Evolutionary conservation across 2,797 vertebrate genomes (phyloP).

Genomic region (Poliocrania exsul): DNA sequence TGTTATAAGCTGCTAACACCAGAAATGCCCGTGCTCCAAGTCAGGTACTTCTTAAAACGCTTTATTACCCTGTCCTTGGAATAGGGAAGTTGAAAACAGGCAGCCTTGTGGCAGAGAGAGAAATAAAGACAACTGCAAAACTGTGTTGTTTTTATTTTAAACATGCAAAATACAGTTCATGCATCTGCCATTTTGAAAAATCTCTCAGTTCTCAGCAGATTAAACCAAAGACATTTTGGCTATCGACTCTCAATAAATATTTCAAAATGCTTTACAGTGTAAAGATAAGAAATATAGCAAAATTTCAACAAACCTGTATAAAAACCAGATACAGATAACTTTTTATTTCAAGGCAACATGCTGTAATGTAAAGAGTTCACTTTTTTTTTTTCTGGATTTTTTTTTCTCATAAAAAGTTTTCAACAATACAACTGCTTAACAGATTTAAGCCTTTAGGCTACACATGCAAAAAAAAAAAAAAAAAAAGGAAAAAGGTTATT

Average conservation of each 20-base stretch:
- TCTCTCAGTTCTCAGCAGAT: slow-evolving; percentile 78
- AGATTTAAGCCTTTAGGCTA: slow-evolving; percentile 80
- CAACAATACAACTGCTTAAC: slow-evolving; percentile 78
- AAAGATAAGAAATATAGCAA: slow-evolving; percentile 99
- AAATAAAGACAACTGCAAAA: slow-evolving; percentile 80
- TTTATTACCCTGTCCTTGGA: not conserved
- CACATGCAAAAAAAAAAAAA: slow-evolving; percentile 85
- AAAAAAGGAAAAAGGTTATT: slow-evolving; percentile 49
- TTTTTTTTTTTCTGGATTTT: slow-evolving; percentile 58
- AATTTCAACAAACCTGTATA: slow-evolving; percentile 95
- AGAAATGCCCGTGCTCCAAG: not conserved
- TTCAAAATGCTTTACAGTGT: slow-evolving; percentile 94
- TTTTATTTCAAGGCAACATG: slow-evolving; percentile 86
- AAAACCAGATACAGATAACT: slow-evolving; percentile 88
- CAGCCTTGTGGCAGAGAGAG: slow-evolving; percentile 51
- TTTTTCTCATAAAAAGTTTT: slow-evolving; percentile 81
- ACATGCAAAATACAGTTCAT: slow-evolving; percentile 97
- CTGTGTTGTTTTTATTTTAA: slow-evolving; percentile 87
- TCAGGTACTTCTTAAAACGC: not conserved
- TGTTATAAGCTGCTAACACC: not conserved
- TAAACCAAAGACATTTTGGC: slow-evolving; percentile 80
- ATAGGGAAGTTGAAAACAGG: slow-evolving; percentile 4
- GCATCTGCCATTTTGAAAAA: slow-evolving; percentile 82
- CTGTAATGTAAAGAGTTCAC: slow-evolving; percentile 83
- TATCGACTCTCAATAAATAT: slow-evolving; percentile 79